Evolutionary conservation across 2,888 invertebrate genomes (phyloP), one percentile per base, ranked within the genome.

Genomic region (Hyposoter dolosus): DNA sequence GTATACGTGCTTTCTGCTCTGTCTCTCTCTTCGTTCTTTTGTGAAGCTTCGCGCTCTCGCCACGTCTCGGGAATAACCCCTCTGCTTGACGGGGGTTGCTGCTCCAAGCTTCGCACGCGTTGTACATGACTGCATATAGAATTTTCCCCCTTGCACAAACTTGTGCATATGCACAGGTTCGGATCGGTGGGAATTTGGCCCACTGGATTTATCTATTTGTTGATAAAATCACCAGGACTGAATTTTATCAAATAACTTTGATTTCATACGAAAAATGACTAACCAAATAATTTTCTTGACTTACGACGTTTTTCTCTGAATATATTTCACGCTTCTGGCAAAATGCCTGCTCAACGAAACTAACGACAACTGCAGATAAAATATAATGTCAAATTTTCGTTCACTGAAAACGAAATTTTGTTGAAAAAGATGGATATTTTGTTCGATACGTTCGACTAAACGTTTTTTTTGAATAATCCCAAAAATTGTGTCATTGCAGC

Each of bases 21-120:
- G 79, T 47, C 82, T 60, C 72, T 71, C 75, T 69, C 75, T 28
- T 66, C 40, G 68, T 76, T 66, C 86, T 71, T 83, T 56, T 80
- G 69, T 74, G 65, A 81, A 82, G 66, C 77, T 75, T 74, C 75
- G 60, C 76, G 63, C 53, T 47, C 50, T 40, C 75, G 47, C 78
- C 63, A 50, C 28, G 40, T 66, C 66, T 85, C 69, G 69, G 76
- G 76, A 60, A 72, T 68, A 86, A 35, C 83, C 85, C 80, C 45
- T 69, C 50, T 7, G 50, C 81, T 75, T 81, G 43, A 69, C 35
- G 82, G 69, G 72, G 74, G 75, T 32, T 76, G 65, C 71, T 47
- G 72, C 76, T 75, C 47, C 50, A 60, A 74, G 75, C 80, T 80
- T 79, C 72, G 50, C 71, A 45, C 72, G 68, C 74, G 82, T 78